phyloP scores from a whole-genome alignment of 2,888 invertebrate genomes.

The Eupeodes luniger region DNA sequence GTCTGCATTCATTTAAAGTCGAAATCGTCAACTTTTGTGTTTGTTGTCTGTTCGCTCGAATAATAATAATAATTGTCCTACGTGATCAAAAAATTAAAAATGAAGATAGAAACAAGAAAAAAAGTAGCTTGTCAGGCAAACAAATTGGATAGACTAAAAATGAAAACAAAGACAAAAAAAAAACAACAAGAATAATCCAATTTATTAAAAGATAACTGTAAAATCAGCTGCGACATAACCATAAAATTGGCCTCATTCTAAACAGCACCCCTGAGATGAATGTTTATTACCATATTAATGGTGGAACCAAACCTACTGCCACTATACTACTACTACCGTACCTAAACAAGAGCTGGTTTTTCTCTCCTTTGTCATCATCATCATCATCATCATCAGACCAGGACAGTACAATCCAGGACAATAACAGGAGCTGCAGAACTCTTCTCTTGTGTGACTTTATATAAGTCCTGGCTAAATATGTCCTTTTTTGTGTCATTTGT shows the following conservation, averaged over 20 bases:
- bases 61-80: conserved; percentile 56
- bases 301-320: conserved; percentile 27
- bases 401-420: conserved; percentile 1
- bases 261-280: conserved; percentile 76
- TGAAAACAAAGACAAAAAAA: background rate
- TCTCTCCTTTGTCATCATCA: conserved; percentile 26
- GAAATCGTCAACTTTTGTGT: conserved; percentile 17
- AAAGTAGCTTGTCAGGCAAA: background rate
- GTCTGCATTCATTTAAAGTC: conserved; percentile 7
- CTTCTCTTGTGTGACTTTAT: conserved; percentile 21
- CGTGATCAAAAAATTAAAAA: conserved; percentile 51
- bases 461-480: conserved; percentile 53
- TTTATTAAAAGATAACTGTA: conserved; percentile 75
- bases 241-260: conserved; percentile 75
- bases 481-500: conserved; percentile 9
- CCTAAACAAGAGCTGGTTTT: background rate
- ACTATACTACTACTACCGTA: background rate
- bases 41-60: background rate
- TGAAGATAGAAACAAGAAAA: conserved; percentile 2
- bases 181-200: conserved; percentile 47
- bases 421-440: conserved; percentile 27
- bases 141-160: conserved; percentile 27
- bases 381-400: background rate
- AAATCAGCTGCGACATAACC: conserved; percentile 76
- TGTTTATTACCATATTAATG: conserved; percentile 76